These are phyloP conservation scores for Lordiphosa mommai DNA, from an alignment of 1,140 invertebrate genomes.

Conservation along the genomic window DNA sequence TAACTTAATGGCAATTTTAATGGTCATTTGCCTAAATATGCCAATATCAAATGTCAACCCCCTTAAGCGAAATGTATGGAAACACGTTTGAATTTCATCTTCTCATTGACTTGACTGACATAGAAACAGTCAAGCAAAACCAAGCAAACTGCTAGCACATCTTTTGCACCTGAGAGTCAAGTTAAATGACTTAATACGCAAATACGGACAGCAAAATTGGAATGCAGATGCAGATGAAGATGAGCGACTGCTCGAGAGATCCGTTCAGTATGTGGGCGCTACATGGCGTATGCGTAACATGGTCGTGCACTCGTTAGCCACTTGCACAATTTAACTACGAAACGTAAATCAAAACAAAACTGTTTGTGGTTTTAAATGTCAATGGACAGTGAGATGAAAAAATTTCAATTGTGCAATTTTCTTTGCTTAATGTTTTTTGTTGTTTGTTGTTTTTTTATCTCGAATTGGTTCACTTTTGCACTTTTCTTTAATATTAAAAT, in stretches of 20 bases:
- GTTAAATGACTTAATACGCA: conserved; percentile 60
- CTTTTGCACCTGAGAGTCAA: conserved; percentile 28
- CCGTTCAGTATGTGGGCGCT: conserved; percentile 33
- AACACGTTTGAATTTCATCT: conserved; percentile 67
- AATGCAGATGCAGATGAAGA: conserved; percentile 1
- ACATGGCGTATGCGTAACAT: conserved; percentile 62
- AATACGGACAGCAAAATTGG: conserved; percentile 23
- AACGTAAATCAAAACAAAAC: conserved; percentile 19
- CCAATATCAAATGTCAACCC: conserved; percentile 69
- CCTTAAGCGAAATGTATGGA: conserved; percentile 33
- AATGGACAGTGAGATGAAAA: conserved; percentile 20
- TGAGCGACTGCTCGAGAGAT: neutral
- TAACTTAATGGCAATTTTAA: conserved; percentile 33
- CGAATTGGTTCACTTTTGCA: conserved; percentile 16
- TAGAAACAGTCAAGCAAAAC: conserved; percentile 46
- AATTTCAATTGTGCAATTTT: conserved; percentile 5
- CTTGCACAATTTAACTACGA: conserved; percentile 50
- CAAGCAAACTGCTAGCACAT: conserved; percentile 20
- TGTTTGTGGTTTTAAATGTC: conserved; percentile 56
- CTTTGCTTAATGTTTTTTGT: conserved; percentile 29
- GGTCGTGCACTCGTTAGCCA: conserved; percentile 38
- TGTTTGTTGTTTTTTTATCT: no score
- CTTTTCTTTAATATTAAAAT: conserved; percentile 23
- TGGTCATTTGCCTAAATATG: conserved; percentile 68
- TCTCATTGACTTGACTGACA: conserved; percentile 45